phyloP scores from a whole-genome alignment of 92 coral and sea anemone genomes.

The Bergia puertoricense region DNA sequence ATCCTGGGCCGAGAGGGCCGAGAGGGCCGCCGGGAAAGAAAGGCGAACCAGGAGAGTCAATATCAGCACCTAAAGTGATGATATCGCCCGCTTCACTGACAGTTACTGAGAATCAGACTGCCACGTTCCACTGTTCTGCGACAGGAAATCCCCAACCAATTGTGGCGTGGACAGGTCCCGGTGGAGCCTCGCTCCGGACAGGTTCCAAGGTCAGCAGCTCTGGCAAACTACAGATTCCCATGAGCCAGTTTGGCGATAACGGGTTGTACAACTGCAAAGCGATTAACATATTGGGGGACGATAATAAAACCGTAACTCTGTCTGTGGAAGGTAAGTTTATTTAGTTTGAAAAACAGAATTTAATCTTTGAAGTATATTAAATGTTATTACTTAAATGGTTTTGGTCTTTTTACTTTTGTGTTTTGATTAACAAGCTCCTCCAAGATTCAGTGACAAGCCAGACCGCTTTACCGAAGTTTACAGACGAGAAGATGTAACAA shows the following conservation, averaged over 20 bases:
- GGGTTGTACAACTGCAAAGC: neutral
- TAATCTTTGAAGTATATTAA: neutral
- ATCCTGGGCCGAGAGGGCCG: no score
- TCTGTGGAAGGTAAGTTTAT: neutral
- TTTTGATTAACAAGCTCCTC: constrained; percentile 1
- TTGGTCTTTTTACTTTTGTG: no score
- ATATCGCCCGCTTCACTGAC: no score
- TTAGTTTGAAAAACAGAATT: no score
- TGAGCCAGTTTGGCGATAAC: neutral
- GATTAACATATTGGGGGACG: neutral
- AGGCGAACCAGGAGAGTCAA: no score
- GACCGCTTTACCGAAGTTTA: neutral
- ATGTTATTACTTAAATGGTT: no score
- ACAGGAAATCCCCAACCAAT: neutral
- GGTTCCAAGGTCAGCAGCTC: neutral
- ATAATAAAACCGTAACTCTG: neutral
- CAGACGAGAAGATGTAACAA: neutral
- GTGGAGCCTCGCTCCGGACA: neutral
- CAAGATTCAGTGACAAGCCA: constrained; percentile 26
- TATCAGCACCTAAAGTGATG: no score
- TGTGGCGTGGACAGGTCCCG: neutral
- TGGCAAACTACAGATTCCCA: neutral
- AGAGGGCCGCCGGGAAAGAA: no score
- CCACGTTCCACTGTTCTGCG: neutral
- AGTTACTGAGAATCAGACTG: no score